Evolutionary conservation across 2,113 vertebrate species (phyloP).

Genomic region (Calypte anna): DNA sequence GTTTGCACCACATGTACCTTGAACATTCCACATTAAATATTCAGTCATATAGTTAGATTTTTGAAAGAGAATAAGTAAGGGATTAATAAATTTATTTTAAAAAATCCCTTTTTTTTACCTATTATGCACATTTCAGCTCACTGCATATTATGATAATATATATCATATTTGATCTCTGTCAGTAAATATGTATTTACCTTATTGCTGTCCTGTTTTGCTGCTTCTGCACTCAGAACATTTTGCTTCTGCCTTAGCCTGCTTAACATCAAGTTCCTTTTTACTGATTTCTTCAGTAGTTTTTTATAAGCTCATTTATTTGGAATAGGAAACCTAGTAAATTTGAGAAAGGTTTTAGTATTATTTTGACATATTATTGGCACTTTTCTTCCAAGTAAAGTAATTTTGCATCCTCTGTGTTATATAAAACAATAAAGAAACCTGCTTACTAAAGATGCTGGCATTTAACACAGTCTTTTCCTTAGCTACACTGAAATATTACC

Average conservation of each 20-base stretch:
- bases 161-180: not conserved
- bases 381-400: not conserved
- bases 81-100: not conserved
- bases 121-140: not conserved
- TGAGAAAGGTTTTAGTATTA: not conserved
- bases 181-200: not conserved
- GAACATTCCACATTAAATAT: not conserved
- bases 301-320: not conserved
- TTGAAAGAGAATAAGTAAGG: not conserved
- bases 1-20: not conserved
- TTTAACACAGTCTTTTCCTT: constrained; percentile 22
- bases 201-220: not conserved
- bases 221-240: not conserved
- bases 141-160: not conserved
- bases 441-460: not conserved
- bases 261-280: not conserved
- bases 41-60: not conserved
- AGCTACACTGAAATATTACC: constrained; percentile 29
- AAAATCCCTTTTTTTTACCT: not conserved
- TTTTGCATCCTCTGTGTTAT: not conserved
- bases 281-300: not conserved
- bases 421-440: not conserved
- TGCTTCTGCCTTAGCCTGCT: not conserved
- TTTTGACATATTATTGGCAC: not conserved
- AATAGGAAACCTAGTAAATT: not conserved